Conservation (phyloP, 2,113 vertebrate species). For the Chaenogobius annularis region DNA sequence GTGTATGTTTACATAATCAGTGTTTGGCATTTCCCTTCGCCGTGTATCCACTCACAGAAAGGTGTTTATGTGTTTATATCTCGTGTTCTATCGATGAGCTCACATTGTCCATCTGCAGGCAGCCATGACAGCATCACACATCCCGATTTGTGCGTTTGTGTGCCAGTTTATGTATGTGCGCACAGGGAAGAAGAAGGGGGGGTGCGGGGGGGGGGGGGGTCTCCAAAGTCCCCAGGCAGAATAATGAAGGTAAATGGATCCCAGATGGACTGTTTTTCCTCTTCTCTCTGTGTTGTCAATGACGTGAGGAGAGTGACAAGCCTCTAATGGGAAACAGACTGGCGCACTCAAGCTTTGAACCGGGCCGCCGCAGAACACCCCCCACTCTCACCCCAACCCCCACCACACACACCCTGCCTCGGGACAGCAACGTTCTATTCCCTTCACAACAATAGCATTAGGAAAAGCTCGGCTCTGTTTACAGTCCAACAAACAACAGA, state of each 20-base stretch:
- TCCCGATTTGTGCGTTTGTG: constrained; percentile 27
- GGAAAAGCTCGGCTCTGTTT: constrained; percentile 40
- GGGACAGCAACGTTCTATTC: constrained; percentile 26
- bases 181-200: background rate
- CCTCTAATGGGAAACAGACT: constrained; percentile 79
- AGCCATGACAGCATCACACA: constrained; percentile 56
- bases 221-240: constrained; percentile 71
- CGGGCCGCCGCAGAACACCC: constrained; percentile 37
- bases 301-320: constrained; percentile 82
- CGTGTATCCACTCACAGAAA: constrained; percentile 13
- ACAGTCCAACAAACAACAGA: constrained; percentile 33
- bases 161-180: constrained; percentile 15
- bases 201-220: constrained; percentile 38
- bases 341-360: constrained; percentile 71
- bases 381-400: constrained; percentile 8
- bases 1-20: constrained; percentile 1
- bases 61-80: constrained; percentile 45
- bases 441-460: constrained; percentile 52
- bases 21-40: constrained; percentile 11
- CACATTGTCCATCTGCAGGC: constrained; percentile 62
- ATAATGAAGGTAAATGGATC: constrained; percentile 83
- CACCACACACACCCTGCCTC: constrained; percentile 13
- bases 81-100: constrained; percentile 53
- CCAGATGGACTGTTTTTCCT: constrained; percentile 78
- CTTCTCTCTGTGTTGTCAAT: constrained; percentile 74